Evolutionary conservation across 2,888 invertebrate genomes (phyloP).

Genomic region (Molanna angustata): DNA sequence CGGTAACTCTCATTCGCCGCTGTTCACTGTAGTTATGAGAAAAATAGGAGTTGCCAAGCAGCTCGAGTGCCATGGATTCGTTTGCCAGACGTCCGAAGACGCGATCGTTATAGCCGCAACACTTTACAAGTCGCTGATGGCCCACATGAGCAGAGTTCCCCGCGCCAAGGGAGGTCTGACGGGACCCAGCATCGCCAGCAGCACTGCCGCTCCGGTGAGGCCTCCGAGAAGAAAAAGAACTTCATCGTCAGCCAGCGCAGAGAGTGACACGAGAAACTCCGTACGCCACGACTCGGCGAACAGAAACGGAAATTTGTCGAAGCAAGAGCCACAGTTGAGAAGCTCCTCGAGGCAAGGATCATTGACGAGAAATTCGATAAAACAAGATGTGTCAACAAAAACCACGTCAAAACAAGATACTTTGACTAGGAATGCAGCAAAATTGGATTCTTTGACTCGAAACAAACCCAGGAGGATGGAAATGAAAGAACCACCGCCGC

Average conservation of each 20-base stretch:
- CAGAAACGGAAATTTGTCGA: constrained; percentile 18
- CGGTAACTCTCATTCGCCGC: constrained; percentile 71
- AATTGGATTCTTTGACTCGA: no score
- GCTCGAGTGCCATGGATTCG: constrained; percentile 88
- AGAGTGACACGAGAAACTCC: constrained; percentile 52
- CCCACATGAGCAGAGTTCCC: constrained; percentile 63
- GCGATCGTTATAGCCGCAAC: constrained; percentile 90
- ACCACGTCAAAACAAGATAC: background rate
- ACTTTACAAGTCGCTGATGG: constrained; percentile 82
- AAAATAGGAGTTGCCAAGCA: constrained; percentile 73
- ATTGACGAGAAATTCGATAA: background rate
- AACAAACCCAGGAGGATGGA: constrained; percentile 36
- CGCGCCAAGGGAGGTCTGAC: constrained; percentile 65
- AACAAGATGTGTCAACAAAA: background rate
- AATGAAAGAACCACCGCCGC: constrained; percentile 50
- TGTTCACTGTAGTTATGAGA: constrained; percentile 90
- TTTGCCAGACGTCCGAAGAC: constrained; percentile 85
- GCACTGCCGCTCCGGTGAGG: constrained; percentile 60
- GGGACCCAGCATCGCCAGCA: constrained; percentile 73
- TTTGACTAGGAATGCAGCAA: background rate
- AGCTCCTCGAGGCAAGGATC: constrained; percentile 5
- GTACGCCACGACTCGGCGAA: constrained; percentile 43
- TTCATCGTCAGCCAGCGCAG: constrained; percentile 62
- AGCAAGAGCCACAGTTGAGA: constrained; percentile 42
- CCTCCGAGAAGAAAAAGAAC: constrained; percentile 75